phyloP scores from a whole-genome alignment of 2,113 vertebrate species.

The Platycercus adscitus region DNA sequence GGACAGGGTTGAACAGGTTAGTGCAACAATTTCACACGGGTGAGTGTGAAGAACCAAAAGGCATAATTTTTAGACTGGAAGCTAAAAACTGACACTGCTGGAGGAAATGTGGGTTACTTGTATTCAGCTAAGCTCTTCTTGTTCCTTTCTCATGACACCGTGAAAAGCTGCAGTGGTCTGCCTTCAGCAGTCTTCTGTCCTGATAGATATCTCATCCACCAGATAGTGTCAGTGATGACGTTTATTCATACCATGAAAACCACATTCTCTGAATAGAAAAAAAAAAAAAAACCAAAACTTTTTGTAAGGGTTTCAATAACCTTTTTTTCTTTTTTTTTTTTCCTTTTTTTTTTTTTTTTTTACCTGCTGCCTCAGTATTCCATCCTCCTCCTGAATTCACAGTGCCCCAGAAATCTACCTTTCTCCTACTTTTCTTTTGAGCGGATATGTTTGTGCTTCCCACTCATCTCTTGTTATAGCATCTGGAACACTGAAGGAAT shows the following conservation, averaged over 20 bases:
- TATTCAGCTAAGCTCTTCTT: not conserved
- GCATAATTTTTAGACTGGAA: not conserved
- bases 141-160: not conserved
- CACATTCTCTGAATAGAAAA: not conserved
- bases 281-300: not conserved
- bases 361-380: not conserved
- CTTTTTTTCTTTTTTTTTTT: not conserved
- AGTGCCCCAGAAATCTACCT: not conserved
- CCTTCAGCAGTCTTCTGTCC: not conserved
- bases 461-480: not conserved
- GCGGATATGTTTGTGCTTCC: not conserved
- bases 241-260: not conserved
- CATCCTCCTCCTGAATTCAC: not conserved
- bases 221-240: not conserved
- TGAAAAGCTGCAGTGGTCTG: not conserved
- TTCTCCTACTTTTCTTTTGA: not conserved
- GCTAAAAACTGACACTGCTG: not conserved
- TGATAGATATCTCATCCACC: not conserved
- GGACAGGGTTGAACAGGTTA: not conserved
- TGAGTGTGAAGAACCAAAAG: not conserved
- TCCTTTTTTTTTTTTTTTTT: not conserved
- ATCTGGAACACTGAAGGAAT: not conserved
- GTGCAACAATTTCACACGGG: not conserved
- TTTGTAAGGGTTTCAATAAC: not conserved
- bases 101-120: not conserved